A percentile compares a stretch with the other conserved stretches of the same genome.
These are phyloP conservation scores for Malurus melanocephalus DNA, from an alignment of 2,113 vertebrate genomes.

Conservation along the genomic window DNA sequence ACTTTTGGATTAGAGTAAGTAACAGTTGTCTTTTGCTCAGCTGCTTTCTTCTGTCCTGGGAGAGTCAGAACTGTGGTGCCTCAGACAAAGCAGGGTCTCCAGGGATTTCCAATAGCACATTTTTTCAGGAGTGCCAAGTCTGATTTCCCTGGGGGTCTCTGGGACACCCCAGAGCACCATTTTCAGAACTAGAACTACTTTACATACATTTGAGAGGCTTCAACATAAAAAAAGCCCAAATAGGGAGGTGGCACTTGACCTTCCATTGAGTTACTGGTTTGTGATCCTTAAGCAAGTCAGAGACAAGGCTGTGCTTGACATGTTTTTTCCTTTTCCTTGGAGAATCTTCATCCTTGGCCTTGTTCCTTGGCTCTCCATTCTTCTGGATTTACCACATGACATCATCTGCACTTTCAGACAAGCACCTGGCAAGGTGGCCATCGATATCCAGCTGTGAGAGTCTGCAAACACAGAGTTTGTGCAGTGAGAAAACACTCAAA, in stretches of 20 bases:
- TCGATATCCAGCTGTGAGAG: conserved; percentile 83
- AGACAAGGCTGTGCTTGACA: neutral
- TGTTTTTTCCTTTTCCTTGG: neutral
- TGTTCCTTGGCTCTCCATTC: neutral
- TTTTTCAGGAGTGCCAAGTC: neutral
- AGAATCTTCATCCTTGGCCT: neutral
- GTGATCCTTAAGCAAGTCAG: neutral
- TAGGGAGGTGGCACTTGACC: neutral
- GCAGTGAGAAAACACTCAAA: neutral
- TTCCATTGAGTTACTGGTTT: neutral
- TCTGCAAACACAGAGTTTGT: conserved; percentile 59
- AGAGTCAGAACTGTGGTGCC: neutral
- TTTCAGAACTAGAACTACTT: neutral
- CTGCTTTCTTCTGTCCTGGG: neutral
- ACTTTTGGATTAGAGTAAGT: neutral
- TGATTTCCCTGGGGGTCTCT: neutral
- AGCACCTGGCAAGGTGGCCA: conserved; percentile 85
- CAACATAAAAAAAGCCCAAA: neutral
- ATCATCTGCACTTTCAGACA: conserved; percentile 84
- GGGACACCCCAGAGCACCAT: neutral
- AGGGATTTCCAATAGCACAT: fast-evolving
- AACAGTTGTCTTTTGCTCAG: neutral
- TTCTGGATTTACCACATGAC: conserved; percentile 76
- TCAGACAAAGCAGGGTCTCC: neutral
- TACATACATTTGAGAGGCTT: neutral